Percentiles rank a stretch among this genome's conserved stretches.
Conservation (phyloP, 2,113 vertebrate genomes). For the Urocynchramus pylzowi region DNA sequence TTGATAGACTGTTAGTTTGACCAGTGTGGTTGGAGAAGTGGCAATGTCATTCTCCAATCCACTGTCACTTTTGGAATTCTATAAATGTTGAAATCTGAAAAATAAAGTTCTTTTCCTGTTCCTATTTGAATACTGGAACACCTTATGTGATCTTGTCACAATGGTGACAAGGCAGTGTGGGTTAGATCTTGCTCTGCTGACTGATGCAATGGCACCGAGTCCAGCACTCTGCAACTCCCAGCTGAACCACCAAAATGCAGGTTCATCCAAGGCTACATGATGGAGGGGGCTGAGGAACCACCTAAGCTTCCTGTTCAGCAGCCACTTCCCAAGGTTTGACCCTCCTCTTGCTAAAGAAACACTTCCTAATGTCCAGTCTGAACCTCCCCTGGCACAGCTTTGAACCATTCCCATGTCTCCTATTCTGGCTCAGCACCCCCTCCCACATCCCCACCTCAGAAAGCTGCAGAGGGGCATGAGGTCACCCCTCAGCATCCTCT, state of each 20-base stretch:
- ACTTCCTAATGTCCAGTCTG: neutral
- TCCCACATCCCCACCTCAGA: neutral
- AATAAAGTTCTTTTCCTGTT: too few relatives aligned
- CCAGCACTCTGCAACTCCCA: neutral
- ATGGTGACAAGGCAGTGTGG: neutral
- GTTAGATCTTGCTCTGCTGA: neutral
- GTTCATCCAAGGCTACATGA: neutral
- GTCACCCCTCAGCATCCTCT: neutral
- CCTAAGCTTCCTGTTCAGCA: neutral
- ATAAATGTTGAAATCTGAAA: too few relatives aligned
- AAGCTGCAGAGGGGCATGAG: neutral
- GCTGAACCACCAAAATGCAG: neutral
- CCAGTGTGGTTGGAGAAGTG: too few relatives aligned
- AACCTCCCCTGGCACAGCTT: neutral
- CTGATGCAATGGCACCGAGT: accelerated
- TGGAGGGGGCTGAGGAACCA: neutral
- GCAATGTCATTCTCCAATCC: too few relatives aligned
- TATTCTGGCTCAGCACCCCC: neutral
- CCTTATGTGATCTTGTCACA: too few relatives aligned
- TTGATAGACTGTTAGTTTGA: too few relatives aligned
- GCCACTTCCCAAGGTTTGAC: neutral
- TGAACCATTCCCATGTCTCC: neutral
- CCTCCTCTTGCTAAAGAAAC: neutral
- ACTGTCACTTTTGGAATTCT: too few relatives aligned
- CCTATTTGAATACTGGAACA: too few relatives aligned